A percentile compares a stretch with the other conserved stretches of the same genome.
phyloP scores from a whole-genome alignment of 2,113 vertebrate species.

The Strix uralensis region DNA sequence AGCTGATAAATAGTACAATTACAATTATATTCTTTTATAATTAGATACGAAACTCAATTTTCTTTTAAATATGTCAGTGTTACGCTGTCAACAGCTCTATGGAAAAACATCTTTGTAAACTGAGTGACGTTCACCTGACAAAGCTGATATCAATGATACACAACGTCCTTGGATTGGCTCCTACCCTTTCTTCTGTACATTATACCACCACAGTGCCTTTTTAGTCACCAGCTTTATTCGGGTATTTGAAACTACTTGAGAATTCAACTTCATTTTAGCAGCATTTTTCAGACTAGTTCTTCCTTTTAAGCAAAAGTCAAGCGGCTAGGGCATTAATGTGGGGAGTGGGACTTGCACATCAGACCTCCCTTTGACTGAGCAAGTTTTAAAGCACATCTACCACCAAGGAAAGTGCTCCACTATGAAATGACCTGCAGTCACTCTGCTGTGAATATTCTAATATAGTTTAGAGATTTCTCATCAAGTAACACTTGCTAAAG shows the following conservation, averaged over 20 bases:
- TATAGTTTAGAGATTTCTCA: background rate
- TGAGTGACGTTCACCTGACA: background rate
- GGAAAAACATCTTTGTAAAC: background rate
- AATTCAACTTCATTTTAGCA: background rate
- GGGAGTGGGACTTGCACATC: background rate
- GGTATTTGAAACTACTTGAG: background rate
- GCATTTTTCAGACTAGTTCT: background rate
- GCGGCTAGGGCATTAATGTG: background rate
- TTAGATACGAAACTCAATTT: background rate
- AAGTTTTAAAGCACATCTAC: background rate
- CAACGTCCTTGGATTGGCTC: background rate
- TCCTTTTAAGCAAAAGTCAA: background rate
- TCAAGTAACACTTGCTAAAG: background rate
- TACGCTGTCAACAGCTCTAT: background rate
- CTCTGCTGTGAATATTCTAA: background rate
- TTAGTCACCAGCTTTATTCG: background rate
- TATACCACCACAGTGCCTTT: background rate
- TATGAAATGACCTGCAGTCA: background rate
- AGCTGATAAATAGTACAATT: background rate
- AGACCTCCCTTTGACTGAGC: background rate
- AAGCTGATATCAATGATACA: background rate
- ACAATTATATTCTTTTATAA: background rate
- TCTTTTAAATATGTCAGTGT: background rate
- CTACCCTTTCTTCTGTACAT: accelerated
- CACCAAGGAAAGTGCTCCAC: background rate